These are phyloP conservation scores for Lophura nycthemera DNA, from an alignment of 2,113 vertebrate genomes.

Conservation along the genomic window DNA sequence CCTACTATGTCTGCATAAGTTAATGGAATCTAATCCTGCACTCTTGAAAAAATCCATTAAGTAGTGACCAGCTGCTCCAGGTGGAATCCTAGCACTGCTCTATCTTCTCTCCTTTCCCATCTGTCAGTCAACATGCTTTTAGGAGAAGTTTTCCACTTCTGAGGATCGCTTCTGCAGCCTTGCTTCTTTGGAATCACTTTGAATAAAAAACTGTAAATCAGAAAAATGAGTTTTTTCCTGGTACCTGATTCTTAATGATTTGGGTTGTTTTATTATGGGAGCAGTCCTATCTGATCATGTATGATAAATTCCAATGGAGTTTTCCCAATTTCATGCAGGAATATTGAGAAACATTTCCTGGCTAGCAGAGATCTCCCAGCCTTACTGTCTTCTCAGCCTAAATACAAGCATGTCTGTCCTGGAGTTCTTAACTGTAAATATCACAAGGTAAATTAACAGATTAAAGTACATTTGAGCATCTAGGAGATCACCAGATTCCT, in stretches of 20 bases:
- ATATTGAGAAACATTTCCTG: neutral
- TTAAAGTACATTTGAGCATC: neutral
- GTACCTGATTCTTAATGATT: neutral
- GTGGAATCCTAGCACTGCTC: neutral
- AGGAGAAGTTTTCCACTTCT: neutral
- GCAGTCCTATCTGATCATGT: neutral
- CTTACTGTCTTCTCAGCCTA: neutral
- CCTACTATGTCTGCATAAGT: neutral
- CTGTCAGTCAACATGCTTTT: neutral
- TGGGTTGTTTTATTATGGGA: constrained; percentile 4
- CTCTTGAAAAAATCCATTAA: constrained; percentile 50
- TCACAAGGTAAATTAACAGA: neutral
- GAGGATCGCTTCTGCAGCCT: neutral
- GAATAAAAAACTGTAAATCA: neutral
- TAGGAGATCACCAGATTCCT: neutral
- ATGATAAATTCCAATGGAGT: constrained; percentile 4
- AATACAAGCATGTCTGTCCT: neutral
- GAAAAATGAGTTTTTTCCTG: neutral
- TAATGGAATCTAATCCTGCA: constrained; percentile 59
- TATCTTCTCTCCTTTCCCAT: neutral
- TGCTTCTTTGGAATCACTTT: neutral
- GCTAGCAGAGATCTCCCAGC: neutral
- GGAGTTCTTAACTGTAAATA: neutral
- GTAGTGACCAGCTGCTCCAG: neutral
- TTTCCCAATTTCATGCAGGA: neutral